phyloP scores from a whole-genome alignment of 2,797 vertebrate species.

The Monodelphis domestica region DNA sequence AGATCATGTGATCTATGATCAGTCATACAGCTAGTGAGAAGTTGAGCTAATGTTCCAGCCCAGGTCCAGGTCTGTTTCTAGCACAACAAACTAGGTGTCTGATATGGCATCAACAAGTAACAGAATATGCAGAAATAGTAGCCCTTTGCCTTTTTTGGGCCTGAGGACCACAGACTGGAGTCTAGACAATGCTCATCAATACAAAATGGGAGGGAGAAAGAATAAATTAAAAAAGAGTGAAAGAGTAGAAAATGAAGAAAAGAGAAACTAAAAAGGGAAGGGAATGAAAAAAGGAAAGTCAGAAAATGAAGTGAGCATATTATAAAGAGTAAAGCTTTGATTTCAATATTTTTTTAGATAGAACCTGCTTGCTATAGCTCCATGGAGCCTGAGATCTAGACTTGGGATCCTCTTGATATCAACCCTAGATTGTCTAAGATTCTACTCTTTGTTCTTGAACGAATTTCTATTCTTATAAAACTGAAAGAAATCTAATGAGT shows the following conservation, averaged over 20 bases:
- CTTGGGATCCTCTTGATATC: background rate
- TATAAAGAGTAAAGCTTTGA: background rate
- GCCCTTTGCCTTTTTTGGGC: background rate
- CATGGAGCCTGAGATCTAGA: background rate
- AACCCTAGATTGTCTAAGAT: background rate
- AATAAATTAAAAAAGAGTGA: background rate
- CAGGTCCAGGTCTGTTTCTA: background rate
- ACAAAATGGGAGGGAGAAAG: background rate
- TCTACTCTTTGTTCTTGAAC: background rate
- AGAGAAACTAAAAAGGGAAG: background rate
- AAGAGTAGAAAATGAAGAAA: background rate
- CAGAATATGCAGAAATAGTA: background rate
- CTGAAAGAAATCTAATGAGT: background rate
- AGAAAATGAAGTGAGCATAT: constrained; percentile 1
- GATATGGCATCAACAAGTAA: background rate
- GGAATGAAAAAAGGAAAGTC: background rate
- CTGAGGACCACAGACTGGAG: background rate
- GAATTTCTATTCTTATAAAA: background rate
- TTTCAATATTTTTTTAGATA: background rate
- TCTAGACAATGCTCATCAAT: background rate
- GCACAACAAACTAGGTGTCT: background rate
- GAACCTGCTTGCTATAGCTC: background rate
- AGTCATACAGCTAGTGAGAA: background rate
- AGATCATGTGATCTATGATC: background rate
- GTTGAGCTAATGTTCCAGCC: background rate